These are phyloP conservation scores for Phengaris alcon DNA, from an alignment of 2,888 invertebrate genomes.

Conservation along the genomic window DNA sequence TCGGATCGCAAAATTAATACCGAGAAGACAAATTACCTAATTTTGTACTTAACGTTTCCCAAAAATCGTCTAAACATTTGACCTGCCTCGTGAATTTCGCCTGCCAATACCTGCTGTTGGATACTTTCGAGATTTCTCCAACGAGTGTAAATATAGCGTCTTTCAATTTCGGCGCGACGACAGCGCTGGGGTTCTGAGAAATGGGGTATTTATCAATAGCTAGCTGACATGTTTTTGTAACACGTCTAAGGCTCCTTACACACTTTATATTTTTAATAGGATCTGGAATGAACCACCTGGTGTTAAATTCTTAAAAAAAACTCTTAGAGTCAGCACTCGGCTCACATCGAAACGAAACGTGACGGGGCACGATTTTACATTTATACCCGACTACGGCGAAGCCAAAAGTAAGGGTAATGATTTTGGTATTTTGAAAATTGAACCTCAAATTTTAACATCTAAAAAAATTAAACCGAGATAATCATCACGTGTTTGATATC, in stretches of 20 bases:
- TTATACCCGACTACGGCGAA: too few relatives aligned
- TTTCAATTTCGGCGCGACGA: conserved; percentile 16
- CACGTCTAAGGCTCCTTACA: background rate
- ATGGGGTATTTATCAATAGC: background rate
- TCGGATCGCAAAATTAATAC: conserved; percentile 8
- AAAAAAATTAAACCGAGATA: too few relatives aligned
- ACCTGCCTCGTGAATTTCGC: conserved; percentile 3
- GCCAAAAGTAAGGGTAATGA: too few relatives aligned
- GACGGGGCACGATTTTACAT: too few relatives aligned
- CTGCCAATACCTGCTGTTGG: conserved; percentile 19
- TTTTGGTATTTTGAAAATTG: too few relatives aligned
- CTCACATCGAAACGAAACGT: too few relatives aligned
- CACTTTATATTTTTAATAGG: background rate
- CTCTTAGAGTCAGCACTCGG: too few relatives aligned
- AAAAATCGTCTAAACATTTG: background rate
- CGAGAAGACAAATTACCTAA: conserved; percentile 18
- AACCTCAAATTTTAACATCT: too few relatives aligned
- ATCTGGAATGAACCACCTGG: background rate
- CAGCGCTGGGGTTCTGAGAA: conserved; percentile 4
- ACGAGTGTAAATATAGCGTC: conserved; percentile 20
- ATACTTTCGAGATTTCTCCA: conserved; percentile 16
- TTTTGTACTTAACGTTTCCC: conserved; percentile 13
- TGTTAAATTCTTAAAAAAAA: background rate
- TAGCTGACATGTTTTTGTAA: background rate
- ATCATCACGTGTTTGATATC: too few relatives aligned